Percentiles rank a stretch among this genome's conserved stretches.
Evolutionary conservation across 2,888 invertebrate genomes (phyloP).

Genomic region (Cheilosia vernalis): DNA sequence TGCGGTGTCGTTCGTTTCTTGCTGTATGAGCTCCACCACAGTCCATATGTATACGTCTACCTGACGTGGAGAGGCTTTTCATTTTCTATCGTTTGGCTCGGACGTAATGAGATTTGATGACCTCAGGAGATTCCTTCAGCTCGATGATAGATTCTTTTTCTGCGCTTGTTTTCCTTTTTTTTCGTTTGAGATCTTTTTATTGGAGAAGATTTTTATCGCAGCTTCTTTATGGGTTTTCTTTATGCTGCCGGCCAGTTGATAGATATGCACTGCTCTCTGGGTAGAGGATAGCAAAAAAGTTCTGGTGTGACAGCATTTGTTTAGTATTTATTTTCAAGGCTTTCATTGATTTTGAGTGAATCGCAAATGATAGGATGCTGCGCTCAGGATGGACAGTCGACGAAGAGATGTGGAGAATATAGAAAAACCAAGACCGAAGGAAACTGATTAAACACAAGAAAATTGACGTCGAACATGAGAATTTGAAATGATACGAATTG

Average conservation of each 20-base stretch:
- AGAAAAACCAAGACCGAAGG: constrained; percentile 21
- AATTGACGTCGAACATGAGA: constrained; percentile 75
- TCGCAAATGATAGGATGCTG: constrained; percentile 57
- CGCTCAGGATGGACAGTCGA: constrained; percentile 47
- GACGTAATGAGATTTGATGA: constrained; percentile 75
- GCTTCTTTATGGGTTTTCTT: constrained; percentile 56
- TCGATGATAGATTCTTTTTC: constrained; percentile 71
- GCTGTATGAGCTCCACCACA: not conserved
- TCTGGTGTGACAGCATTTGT: constrained; percentile 54
- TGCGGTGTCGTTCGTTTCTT: not conserved
- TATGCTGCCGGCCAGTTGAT: constrained; percentile 33
- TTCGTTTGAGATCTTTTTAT: constrained; percentile 46
- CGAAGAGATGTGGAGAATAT: constrained; percentile 10
- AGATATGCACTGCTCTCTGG: constrained; percentile 25
- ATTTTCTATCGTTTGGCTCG: constrained; percentile 70
- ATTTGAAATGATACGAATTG: constrained; percentile 70
- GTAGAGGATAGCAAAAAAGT: constrained; percentile 41
- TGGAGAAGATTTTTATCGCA: constrained; percentile 62
- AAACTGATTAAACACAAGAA: constrained; percentile 72
- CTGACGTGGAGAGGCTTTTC: constrained; percentile 69
- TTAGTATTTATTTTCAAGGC: constrained; percentile 50
- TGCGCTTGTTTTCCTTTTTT: constrained; percentile 20
- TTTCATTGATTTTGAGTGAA: constrained; percentile 74
- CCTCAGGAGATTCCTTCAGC: constrained; percentile 74
- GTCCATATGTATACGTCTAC: not conserved